Base-by-base conservation (phyloP, 1,140 invertebrate genomes). In the Brachionus asplanchnoidis region DNA sequence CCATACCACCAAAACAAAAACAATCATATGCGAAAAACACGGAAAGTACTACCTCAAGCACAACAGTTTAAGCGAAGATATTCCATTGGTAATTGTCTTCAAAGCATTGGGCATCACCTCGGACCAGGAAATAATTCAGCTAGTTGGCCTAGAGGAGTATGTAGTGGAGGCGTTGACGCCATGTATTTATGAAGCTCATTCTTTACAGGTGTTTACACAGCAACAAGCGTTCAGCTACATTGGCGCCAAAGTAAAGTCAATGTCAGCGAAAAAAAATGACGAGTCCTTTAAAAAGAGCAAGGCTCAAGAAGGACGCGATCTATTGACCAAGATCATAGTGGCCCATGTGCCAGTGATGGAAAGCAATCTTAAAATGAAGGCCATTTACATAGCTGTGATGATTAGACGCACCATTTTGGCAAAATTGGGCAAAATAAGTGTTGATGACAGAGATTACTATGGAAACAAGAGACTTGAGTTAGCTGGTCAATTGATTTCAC, bases 371-470 rank as follows among this genome's bases (percentile, higher is more conserved):
- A 90, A 91, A 80, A 86, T 89, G 85, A 92, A 92, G 83, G 94
- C 95, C 0, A 93, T 95, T 44, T 98, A 98, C 89, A 91, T 97
- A 44, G 95, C 94, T 2, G 90, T 97, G 66, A 99, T 99, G 97
- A 91, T 95, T 1, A 92, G 94, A 85, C 92, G 95, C 87, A 93
- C 98, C 0, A 97, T 99, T 86, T 92, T 94, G 87, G 95, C 95
- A 3, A 78, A 88, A 1, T 93, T 96, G 88, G 91, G 90, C 6
- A 92, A 92, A 79, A 92, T 93, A 20, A 91, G 94, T 20, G 92
- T 97, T 65, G 98, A 99, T 88, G 97, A 99, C 91, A 92, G 96
- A 70, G 98, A 99, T 91, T 99, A 99, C 91, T 99, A 99, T 90
- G 98, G 97, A 84, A 99, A 99, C 88, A 99, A 99, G 89, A 92